Base-by-base conservation (phyloP, 1,140 invertebrate species). In the Bombus sibiricus region DNA sequence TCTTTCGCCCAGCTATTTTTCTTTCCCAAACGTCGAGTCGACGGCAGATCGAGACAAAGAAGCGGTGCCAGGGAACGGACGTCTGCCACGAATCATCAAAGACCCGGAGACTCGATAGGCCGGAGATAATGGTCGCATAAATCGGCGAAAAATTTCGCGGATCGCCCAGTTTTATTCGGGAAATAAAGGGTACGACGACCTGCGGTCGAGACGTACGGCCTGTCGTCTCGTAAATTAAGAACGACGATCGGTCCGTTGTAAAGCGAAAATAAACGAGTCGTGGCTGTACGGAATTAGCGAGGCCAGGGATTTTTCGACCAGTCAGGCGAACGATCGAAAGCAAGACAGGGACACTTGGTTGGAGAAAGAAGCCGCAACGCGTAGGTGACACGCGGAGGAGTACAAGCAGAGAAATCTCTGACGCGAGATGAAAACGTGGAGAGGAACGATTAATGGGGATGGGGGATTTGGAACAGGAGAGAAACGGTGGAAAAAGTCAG, bases 201-300 rank as follows among this genome's bases (percentile, higher is more conserved):
- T 37, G 3, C 34, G 22, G 12, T 34, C 57, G 37, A 15, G 39
- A 43, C 57, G 15, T 18, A 69, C 32, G 25, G 28, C 6, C 47
- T 28, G 13, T 32, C 43, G 28, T 41, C 57, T 34, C 37, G 82
- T 74, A 74, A 64, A 82, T 82, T 82, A 69, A 71, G 47, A 84
- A 69, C 37, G n/a, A 47, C 74, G 64, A 78, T 57, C 74, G 73
- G 34, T 15, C n/a, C 22, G 43, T 64, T 47, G 53, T 28, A 22
- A 74, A 74, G 47, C 80, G 80, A 62, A 64, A 82, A 74, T 74
- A 82, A 81, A 73, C 80, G 80, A 43, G 69, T 69, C 57, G 25
- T 18, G 47, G 12, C 6, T 25, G 73, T 2, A 2, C 43, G 43
- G 64, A 77, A 83, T 83, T 64, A 66, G 41, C 32, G 25, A 39